Evolutionary conservation across 2,797 vertebrate species (phyloP).

Genomic region (Sarcophilus harrisii): DNA sequence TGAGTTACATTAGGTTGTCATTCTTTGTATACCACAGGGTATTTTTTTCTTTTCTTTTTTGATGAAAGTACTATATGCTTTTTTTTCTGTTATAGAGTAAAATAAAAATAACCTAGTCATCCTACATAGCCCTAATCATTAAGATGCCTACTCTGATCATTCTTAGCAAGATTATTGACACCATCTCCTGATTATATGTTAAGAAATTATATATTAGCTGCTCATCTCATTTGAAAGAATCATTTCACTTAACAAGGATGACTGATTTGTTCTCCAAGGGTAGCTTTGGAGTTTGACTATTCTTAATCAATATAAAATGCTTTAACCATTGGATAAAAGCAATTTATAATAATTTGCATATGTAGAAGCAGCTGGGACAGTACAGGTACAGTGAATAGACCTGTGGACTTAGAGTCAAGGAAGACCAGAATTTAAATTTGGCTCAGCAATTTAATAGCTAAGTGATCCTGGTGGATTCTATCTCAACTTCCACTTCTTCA

Average conservation of each 20-base stretch:
- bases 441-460: background rate
- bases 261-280: background rate
- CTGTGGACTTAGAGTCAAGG: background rate
- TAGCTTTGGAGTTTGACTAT: conserved; percentile 30
- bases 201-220: conserved; percentile 52
- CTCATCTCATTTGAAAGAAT: conserved; percentile 32
- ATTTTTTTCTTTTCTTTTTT: conserved; percentile 43
- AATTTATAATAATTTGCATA: background rate
- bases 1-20: background rate
- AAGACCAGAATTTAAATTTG: background rate
- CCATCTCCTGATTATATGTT: conserved; percentile 14
- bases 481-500: background rate
- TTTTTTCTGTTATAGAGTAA: conserved; percentile 50
- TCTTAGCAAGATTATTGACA: conserved; percentile 54
- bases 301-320: background rate
- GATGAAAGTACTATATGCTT: conserved; percentile 52
- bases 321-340: background rate
- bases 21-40: background rate
- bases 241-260: conserved; percentile 1
- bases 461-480: background rate
- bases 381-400: background rate
- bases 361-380: background rate
- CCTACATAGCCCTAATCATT: conserved; percentile 9
- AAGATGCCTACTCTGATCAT: conserved; percentile 21
- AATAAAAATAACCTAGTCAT: conserved; percentile 52